Percentiles rank a stretch among this genome's conserved stretches.
Evolutionary conservation across 2,797 vertebrate species (phyloP).

Genomic region (Ciconia nigra): DNA sequence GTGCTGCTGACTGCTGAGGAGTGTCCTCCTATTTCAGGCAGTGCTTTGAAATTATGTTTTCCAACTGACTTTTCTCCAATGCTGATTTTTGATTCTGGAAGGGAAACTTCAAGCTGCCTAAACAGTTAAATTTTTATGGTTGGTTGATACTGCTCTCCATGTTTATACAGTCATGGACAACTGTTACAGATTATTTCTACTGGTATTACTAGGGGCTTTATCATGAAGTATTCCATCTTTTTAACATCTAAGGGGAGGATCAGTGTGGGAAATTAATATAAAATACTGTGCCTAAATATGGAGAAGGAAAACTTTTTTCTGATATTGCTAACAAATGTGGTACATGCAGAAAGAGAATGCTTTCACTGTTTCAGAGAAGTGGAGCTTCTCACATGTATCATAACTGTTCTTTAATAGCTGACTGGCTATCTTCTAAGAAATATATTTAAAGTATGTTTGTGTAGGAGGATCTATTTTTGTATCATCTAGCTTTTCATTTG

Average conservation of each 20-base stretch:
- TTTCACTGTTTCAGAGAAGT: not conserved
- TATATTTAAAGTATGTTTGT: slow-evolving; percentile 8
- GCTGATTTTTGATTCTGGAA: not conserved
- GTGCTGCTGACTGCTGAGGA: not conserved
- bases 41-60: not conserved
- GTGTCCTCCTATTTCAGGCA: not conserved
- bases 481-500: not conserved
- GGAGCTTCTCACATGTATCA: not conserved
- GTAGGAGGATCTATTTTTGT: slow-evolving; percentile 42
- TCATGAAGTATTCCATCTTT: not conserved
- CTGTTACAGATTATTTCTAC: not conserved
- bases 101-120: not conserved
- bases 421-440: slow-evolving; percentile 1
- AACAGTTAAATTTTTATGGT: not conserved
- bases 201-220: not conserved
- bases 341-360: not conserved
- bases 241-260: not conserved
- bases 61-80: not conserved
- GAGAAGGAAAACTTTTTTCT: not conserved
- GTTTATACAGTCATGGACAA: not conserved
- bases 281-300: not conserved
- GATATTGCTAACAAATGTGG: not conserved
- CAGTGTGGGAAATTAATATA: not conserved
- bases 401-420: not conserved
- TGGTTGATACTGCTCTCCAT: not conserved